These are phyloP conservation scores for Equus przewalskii DNA, from an alignment of 2,113 vertebrate genomes.

Conservation along the genomic window DNA sequence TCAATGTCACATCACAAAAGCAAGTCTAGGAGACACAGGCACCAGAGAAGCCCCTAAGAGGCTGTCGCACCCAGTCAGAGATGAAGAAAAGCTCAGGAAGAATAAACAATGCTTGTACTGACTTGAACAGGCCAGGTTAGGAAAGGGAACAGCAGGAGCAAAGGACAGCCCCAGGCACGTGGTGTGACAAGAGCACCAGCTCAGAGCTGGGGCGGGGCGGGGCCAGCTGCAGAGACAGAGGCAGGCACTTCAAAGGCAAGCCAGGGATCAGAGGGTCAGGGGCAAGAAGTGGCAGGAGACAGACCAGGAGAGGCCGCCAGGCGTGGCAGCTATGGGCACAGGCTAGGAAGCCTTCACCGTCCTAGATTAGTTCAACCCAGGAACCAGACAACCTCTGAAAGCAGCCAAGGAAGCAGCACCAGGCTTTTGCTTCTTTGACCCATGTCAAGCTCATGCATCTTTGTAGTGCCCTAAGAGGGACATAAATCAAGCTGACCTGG, in stretches of 20 bases:
- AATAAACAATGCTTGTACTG: background rate
- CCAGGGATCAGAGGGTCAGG: background rate
- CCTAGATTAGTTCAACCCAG: background rate
- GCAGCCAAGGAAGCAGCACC: background rate
- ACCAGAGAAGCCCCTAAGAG: background rate
- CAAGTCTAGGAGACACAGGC: background rate
- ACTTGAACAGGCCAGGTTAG: background rate
- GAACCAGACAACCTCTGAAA: background rate
- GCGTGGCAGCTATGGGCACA: background rate
- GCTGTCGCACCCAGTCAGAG: background rate
- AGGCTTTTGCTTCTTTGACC: background rate
- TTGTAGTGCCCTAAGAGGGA: background rate
- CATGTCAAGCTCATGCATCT: background rate
- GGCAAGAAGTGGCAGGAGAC: background rate
- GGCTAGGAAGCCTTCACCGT: background rate
- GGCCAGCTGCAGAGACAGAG: background rate
- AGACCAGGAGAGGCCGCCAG: background rate
- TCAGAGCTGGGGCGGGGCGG: background rate
- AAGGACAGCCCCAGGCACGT: background rate
- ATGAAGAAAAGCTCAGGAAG: background rate
- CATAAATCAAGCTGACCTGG: slow-evolving; percentile 87
- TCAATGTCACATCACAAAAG: background rate
- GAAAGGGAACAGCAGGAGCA: background rate
- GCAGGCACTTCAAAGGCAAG: background rate
- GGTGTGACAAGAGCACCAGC: background rate